Percentiles rank a stretch among this genome's conserved stretches.
These are phyloP conservation scores for Dysmachus trigonus DNA, from an alignment of 2,888 invertebrate genomes.

Conservation along the genomic window DNA sequence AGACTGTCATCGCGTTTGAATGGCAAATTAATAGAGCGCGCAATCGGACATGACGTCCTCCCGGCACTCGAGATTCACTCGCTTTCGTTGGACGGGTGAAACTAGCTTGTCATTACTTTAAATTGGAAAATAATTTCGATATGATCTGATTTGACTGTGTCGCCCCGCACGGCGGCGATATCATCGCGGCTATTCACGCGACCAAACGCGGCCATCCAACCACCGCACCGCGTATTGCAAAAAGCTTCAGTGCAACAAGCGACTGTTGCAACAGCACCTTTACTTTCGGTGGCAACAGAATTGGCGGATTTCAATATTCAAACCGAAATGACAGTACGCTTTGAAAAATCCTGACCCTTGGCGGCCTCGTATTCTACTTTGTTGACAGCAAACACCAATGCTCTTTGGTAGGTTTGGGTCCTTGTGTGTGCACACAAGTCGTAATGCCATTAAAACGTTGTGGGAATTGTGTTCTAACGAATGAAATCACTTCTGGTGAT, in stretches of 20 bases:
- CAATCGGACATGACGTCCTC: slow-evolving; percentile 16
- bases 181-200: slow-evolving; percentile 7
- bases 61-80: slow-evolving; percentile 6
- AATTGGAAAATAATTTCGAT: slow-evolving; percentile 21
- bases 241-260: neutral
- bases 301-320: neutral
- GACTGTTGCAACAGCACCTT: neutral
- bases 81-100: neutral
- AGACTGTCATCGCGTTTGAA: slow-evolving; percentile 12
- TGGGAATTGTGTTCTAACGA: neutral
- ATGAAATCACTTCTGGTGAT: neutral
- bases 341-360: neutral
- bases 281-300: neutral
- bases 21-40: slow-evolving; percentile 3
- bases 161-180: neutral
- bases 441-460: neutral
- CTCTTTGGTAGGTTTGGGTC: neutral
- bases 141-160: slow-evolving; percentile 11
- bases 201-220: neutral
- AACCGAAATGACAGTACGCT: neutral
- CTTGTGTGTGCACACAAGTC: neutral
- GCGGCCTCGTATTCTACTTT: neutral
- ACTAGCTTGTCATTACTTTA: neutral
- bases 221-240: neutral
- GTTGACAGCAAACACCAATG: neutral